Conservation (phyloP, 1,140 invertebrate species). For the Drosophila bipectinata region DNA sequence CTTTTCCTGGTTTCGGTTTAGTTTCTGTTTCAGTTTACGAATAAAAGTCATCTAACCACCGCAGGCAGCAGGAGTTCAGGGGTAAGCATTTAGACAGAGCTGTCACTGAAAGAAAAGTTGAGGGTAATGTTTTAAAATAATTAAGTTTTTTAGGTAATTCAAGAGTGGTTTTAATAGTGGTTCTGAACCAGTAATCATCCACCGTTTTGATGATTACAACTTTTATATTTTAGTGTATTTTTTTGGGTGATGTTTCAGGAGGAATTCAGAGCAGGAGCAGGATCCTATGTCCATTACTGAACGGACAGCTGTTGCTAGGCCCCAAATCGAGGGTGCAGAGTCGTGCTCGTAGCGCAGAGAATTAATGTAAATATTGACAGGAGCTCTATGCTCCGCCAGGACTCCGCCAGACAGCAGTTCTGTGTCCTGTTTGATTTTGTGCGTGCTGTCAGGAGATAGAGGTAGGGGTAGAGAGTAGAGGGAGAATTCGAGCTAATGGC, state of each 20-base stretch:
- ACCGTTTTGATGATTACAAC: too few species aligned
- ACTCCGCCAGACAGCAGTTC: constrained; percentile 3
- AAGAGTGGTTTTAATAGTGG: too few species aligned
- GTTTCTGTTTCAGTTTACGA: constrained; percentile 69
- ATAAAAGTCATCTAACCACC: constrained; percentile 72
- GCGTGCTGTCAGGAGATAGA: constrained; percentile 31
- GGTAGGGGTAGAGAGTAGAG: neutral
- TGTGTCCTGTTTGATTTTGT: constrained; percentile 34
- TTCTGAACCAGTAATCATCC: too few species aligned
- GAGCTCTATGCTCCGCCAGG: constrained; percentile 54
- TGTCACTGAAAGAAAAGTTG: neutral
- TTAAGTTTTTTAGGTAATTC: too few species aligned
- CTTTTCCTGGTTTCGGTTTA: constrained; percentile 45
- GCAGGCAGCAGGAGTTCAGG: constrained; percentile 27
- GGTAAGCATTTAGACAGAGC: neutral
- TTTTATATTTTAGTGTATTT: neutral
- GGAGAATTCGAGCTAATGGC: constrained; percentile 55
- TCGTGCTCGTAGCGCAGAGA: constrained; percentile 40
- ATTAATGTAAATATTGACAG: constrained; percentile 79
- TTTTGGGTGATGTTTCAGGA: neutral
- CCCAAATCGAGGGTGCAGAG: constrained; percentile 6
- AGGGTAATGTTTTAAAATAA: neutral
- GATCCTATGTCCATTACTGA: constrained; percentile 39
- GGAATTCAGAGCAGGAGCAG: constrained; percentile 9
- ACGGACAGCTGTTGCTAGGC: constrained; percentile 47